Conservation (phyloP, 1,140 invertebrate genomes). For the Neuroterus valhalla region DNA sequence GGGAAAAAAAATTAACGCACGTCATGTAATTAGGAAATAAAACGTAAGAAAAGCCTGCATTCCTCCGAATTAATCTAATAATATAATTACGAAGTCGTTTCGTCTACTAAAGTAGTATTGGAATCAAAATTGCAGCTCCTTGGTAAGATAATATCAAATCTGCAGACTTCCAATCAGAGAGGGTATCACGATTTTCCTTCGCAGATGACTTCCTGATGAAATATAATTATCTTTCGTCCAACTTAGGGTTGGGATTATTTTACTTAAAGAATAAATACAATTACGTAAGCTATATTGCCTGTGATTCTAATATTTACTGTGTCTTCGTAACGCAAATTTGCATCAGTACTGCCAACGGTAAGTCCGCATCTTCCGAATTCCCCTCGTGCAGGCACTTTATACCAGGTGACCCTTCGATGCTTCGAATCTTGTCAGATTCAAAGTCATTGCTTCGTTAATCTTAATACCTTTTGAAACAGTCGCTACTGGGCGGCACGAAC, state of each 20-base stretch:
- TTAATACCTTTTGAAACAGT: not conserved
- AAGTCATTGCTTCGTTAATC: constrained; percentile 9
- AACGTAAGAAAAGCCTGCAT: no score
- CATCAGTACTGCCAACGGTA: constrained; percentile 63
- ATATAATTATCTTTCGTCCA: constrained; percentile 30
- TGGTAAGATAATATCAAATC: constrained; percentile 50
- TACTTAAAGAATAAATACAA: constrained; percentile 47
- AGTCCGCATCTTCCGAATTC: constrained; percentile 43
- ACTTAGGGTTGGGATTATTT: not conserved
- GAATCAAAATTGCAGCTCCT: constrained; percentile 4
- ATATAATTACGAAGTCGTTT: no score
- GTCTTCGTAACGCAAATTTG: constrained; percentile 51
- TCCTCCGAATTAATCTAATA: no score
- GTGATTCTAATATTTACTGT: constrained; percentile 47
- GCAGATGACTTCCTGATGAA: constrained; percentile 47
- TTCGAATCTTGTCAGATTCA: not conserved
- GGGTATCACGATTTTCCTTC: constrained; percentile 48
- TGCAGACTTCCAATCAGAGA: constrained; percentile 53
- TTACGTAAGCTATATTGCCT: constrained; percentile 41
- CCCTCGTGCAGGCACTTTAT: constrained; percentile 68
- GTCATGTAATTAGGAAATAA: no score
- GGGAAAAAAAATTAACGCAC: no score
- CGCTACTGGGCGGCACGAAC: not conserved
- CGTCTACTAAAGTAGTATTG: no score
- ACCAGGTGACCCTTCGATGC: constrained; percentile 53